Percentiles rank a stretch among this genome's conserved stretches.
These are phyloP conservation scores for Benthosema pterotum DNA, from an alignment of 2,797 vertebrate species.

Conservation along the genomic window DNA sequence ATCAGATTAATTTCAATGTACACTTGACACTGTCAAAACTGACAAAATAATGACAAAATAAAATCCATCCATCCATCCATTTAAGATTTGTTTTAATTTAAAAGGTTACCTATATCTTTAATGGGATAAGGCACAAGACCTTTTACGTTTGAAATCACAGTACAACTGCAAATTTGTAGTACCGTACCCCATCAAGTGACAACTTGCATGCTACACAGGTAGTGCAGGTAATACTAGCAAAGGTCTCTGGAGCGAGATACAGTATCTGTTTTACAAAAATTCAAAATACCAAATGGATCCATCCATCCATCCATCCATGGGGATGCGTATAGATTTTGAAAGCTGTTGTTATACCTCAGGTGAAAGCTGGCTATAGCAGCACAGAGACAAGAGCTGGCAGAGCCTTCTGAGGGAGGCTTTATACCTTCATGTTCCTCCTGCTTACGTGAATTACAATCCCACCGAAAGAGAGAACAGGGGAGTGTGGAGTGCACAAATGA, in stretches of 20 bases:
- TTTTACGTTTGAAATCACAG: conserved; percentile 43
- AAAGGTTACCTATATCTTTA: no score
- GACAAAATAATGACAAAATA: no score
- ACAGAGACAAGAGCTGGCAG: background rate
- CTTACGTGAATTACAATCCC: conserved; percentile 43
- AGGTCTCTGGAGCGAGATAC: conserved; percentile 31
- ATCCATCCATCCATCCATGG: no score
- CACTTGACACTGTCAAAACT: no score
- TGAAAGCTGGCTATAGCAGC: background rate
- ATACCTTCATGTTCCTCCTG: background rate
- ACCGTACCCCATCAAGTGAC: no score
- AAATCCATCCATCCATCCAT: no score
- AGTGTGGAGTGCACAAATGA: conserved; percentile 22
- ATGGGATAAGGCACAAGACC: background rate
- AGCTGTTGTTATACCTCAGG: conserved; percentile 11
- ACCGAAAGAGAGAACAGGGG: conserved; percentile 19
- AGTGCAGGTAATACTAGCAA: conserved; percentile 44
- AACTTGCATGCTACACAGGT: no score
- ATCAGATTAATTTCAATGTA: no score
- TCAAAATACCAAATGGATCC: conserved; percentile 43
- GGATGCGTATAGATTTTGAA: no score
- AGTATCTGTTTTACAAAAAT: conserved; percentile 21
- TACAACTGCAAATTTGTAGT: no score
- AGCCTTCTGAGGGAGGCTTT: background rate
- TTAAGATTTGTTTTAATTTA: no score